Conservation (phyloP, 2,113 vertebrate genomes). For the Gasterosteus aculeatus region DNA sequence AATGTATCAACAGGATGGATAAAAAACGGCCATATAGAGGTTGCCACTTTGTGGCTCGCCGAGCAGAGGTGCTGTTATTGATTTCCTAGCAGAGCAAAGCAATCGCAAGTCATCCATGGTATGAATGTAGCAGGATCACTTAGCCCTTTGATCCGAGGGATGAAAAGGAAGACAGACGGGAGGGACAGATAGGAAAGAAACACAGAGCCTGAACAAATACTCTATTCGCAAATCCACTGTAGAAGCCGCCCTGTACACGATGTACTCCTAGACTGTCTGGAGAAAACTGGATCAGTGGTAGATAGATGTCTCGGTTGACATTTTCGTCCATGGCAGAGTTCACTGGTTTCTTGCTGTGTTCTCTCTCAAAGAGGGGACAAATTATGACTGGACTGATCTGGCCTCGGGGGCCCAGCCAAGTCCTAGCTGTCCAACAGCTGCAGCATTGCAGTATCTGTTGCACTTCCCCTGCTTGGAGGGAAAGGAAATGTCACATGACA, state of each 20-base stretch:
- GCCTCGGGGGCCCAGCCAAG: conserved; percentile 14
- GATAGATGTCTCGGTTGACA: conserved; percentile 22
- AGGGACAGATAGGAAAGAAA: conserved; percentile 6
- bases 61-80: conserved; percentile 34
- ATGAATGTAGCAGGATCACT: conserved; percentile 41
- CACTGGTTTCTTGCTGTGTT: conserved; percentile 9
- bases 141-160: conserved; percentile 24
- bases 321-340: conserved; percentile 28
- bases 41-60: no score
- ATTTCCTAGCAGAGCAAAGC: conserved; percentile 38
- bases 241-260: neutral
- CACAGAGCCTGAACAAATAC: neutral
- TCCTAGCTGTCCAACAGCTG: conserved; percentile 28
- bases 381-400: conserved; percentile 48
- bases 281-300: conserved; percentile 13
- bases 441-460: conserved; percentile 38
- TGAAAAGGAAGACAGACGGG: neutral
- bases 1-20: conserved; percentile 6
- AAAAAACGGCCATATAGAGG: neutral
- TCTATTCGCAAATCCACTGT: neutral
- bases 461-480: conserved; percentile 10
- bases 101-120: conserved; percentile 55
- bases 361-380: conserved; percentile 37
- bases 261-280: neutral
- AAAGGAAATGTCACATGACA: conserved; percentile 23